These are phyloP conservation scores for Listronotus oregonensis DNA, from an alignment of 1,140 invertebrate species.

Conservation along the genomic window DNA sequence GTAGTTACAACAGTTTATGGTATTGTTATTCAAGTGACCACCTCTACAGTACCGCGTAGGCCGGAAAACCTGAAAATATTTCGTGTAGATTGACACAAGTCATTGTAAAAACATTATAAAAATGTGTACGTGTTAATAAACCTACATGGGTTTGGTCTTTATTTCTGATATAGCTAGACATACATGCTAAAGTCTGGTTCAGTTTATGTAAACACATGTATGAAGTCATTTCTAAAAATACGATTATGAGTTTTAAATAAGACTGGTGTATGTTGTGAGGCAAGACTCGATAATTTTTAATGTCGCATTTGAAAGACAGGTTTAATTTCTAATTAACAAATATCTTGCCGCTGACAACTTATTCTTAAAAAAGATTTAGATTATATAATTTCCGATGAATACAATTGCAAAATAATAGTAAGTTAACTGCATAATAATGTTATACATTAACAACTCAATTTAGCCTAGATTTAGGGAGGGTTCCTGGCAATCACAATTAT, in stretches of 20 bases:
- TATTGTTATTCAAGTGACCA: background rate
- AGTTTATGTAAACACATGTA: conserved; percentile 29
- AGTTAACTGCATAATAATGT: too few species aligned
- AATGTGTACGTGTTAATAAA: conserved; percentile 34
- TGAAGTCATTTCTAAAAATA: conserved; percentile 39
- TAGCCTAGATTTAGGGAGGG: too few species aligned
- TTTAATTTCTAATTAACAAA: background rate
- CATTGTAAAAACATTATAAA: conserved; percentile 25
- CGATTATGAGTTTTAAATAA: background rate
- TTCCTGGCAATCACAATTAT: too few species aligned
- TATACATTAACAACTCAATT: too few species aligned
- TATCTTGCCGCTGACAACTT: too few species aligned
- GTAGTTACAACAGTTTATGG: background rate
- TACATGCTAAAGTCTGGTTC: conserved; percentile 9
- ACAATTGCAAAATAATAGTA: too few species aligned
- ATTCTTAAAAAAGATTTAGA: too few species aligned
- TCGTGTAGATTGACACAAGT: conserved; percentile 21
- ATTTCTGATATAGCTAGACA: conserved; percentile 22
- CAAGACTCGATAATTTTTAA: conserved; percentile 19
- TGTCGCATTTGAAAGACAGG: conserved; percentile 7
- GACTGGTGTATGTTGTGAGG: background rate
- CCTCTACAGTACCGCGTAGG: conserved; percentile 4
- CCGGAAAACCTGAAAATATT: conserved; percentile 10
- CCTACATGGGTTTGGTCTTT: conserved; percentile 30
- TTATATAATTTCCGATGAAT: too few species aligned